Evolutionary conservation across 2,113 vertebrate species (phyloP).

Genomic region (Grammomys surdaster): DNA sequence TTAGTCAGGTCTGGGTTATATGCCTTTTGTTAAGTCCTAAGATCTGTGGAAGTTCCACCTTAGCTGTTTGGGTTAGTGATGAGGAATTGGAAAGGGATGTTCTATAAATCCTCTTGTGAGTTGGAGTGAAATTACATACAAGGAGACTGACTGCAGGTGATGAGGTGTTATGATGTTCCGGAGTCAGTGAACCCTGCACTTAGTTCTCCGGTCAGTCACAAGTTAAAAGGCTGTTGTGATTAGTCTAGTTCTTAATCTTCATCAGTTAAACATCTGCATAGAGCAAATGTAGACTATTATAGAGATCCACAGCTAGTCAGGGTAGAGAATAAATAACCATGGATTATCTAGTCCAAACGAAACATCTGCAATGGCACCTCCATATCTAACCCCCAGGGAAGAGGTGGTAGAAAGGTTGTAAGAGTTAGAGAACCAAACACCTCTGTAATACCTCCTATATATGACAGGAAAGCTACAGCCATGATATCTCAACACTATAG

Average conservation of each 20-base stretch:
- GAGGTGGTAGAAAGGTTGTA: neutral
- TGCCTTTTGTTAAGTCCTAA: too few species aligned
- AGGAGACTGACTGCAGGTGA: neutral
- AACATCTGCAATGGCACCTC: neutral
- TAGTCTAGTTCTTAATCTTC: neutral
- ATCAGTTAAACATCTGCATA: neutral
- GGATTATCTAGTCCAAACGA: neutral
- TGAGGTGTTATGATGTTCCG: neutral
- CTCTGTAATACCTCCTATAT: neutral
- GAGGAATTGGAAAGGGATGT: neutral
- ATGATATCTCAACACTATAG: neutral
- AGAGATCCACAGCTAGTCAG: neutral
- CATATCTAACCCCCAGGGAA: neutral
- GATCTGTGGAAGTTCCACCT: neutral
- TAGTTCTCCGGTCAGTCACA: neutral
- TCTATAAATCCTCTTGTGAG: neutral
- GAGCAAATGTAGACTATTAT: neutral
- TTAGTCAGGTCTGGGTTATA: neutral
- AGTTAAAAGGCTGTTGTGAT: neutral
- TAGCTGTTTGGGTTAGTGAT: neutral
- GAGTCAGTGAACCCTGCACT: neutral
- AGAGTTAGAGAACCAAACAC: neutral
- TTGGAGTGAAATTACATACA: neutral
- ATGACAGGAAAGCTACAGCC: neutral
- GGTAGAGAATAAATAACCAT: neutral